These are phyloP conservation scores for Agrilus cyanescens DNA, from an alignment of 2,888 invertebrate genomes.

Conservation along the genomic window DNA sequence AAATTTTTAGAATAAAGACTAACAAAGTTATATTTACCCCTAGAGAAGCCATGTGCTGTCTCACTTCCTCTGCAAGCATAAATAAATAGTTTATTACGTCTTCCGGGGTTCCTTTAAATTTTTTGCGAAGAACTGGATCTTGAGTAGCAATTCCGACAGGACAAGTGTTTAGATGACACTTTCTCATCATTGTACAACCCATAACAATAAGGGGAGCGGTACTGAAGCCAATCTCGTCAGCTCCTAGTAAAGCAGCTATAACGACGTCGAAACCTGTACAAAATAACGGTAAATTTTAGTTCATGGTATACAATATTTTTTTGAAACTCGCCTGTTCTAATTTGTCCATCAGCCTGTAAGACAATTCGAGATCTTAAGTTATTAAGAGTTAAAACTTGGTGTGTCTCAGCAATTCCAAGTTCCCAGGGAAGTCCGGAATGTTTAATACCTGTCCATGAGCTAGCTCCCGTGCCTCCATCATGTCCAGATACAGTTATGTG, in stretches of 20 bases:
- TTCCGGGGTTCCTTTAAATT: slow-evolving; percentile 96
- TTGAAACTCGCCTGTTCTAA: slow-evolving; percentile 57
- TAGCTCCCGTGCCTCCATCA: slow-evolving; percentile 98
- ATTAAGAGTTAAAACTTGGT: slow-evolving; percentile 90
- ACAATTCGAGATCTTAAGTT: slow-evolving; percentile 86
- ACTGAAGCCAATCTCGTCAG: slow-evolving; percentile 97
- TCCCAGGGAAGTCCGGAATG: slow-evolving; percentile 98
- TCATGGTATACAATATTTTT: slow-evolving; percentile 1
- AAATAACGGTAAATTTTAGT: slow-evolving; percentile 1
- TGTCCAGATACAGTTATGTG: slow-evolving; percentile 98
- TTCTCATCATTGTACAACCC: slow-evolving; percentile 99
- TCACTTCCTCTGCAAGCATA: slow-evolving; percentile 94
- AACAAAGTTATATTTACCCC: slow-evolving; percentile 47
- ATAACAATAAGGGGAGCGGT: slow-evolving; percentile 95
- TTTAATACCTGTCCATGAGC: slow-evolving; percentile 99
- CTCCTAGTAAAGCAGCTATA: slow-evolving; percentile 89
- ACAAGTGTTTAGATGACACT: slow-evolving; percentile 97
- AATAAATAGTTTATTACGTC: slow-evolving; percentile 96
- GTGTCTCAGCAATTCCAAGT: slow-evolving; percentile 94
- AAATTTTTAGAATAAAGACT: neutral
- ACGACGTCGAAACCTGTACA: slow-evolving; percentile 78
- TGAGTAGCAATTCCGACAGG: slow-evolving; percentile 99
- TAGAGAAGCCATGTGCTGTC: slow-evolving; percentile 80
- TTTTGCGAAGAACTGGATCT: slow-evolving; percentile 87
- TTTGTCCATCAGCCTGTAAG: slow-evolving; percentile 92